Base-by-base conservation (phyloP, 2,888 invertebrate species). In the Phasia obesa region DNA sequence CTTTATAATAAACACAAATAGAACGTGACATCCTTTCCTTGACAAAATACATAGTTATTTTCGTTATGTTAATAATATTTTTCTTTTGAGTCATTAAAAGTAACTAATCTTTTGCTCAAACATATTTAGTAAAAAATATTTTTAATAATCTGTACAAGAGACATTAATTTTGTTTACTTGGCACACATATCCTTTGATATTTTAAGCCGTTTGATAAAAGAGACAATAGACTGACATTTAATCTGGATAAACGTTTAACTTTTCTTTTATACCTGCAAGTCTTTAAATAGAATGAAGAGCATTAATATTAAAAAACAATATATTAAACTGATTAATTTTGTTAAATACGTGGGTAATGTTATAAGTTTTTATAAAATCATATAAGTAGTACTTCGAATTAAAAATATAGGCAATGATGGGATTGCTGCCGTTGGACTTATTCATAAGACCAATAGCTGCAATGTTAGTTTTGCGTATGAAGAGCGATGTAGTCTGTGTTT, bases 101-200 rank as follows among this genome's bases (percentile, higher is more conserved):
- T 60, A 42, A 49, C 62, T 83, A 83, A 83, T 83, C 83, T 79
- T 35, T 55, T 53, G 60, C 21, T 65, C 49, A 83, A 71, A 79
- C 71, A 76, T 79, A 83, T 79, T 75, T 60, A 59, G 17, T 23
- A 35, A 53, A 55, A 55, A 31, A 49, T 15, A 47, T 25, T 71
- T 42, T 55, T 77, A 77, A 78, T 78, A 57, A 65, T 59, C 64
- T 64, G 47, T n/a, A 64, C 53, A 55, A 64, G 59, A 78, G 74
- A 75, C 59, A 53, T 70, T 55, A 47, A 64, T 44, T 27, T 44
- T 80, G 80, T 81, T 77, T 77, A 74, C 81, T 77, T 81, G 69
- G 70, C 76, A 64, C 69, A 77, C 73, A 70, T 70, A 77, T 84
- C 84, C 84, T 84, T 84, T 84, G 84, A 84, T 77, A 81, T 83